Evolutionary conservation across 2,113 vertebrate genomes (phyloP).

Genomic region (Marcusenius ussheri): DNA sequence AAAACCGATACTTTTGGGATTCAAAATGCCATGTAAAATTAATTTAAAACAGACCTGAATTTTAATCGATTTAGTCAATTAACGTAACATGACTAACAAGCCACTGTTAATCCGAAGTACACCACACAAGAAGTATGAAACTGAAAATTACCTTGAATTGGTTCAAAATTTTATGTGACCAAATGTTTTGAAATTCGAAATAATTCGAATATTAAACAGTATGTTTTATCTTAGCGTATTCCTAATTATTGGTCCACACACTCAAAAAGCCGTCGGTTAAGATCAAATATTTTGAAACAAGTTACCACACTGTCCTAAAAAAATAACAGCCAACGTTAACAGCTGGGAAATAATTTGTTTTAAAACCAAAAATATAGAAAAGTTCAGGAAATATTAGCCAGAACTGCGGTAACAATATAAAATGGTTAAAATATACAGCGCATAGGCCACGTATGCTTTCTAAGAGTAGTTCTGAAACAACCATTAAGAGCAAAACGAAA

Average conservation of each 20-base stretch:
- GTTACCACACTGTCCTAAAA: background rate
- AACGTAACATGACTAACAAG: background rate
- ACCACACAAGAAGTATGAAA: background rate
- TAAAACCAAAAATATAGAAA: background rate
- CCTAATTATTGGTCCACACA: background rate
- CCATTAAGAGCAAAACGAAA: background rate
- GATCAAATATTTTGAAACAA: background rate
- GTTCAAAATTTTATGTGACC: background rate
- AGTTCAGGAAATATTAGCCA: background rate
- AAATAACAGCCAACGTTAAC: background rate
- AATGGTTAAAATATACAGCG: background rate
- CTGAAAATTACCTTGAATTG: background rate
- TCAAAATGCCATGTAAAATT: background rate
- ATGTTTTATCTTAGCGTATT: background rate
- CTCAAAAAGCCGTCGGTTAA: background rate
- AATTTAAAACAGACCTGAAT: background rate
- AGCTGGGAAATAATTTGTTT: background rate
- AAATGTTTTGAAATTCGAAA: background rate
- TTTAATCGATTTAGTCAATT: background rate
- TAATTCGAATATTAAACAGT: background rate
- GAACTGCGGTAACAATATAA: background rate
- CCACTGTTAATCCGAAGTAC: background rate
- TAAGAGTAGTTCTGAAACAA: background rate
- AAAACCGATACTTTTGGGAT: background rate
- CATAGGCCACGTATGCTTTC: background rate